phyloP scores from a whole-genome alignment of 2,797 vertebrate genomes.

The Sparus aurata region DNA sequence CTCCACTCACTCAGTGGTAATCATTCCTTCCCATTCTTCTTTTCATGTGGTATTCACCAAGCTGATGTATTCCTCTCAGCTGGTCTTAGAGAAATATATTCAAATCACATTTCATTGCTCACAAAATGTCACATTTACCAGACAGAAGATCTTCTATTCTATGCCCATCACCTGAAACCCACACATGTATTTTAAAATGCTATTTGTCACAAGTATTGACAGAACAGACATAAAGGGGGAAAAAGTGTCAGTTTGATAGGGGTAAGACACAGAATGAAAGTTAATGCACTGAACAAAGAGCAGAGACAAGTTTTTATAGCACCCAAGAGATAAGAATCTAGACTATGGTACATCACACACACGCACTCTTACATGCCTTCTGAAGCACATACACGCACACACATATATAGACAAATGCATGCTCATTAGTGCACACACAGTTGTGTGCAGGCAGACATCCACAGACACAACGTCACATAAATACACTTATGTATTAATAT shows the following conservation, averaged over 20 bases:
- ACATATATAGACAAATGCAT: background rate
- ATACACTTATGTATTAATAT: conserved; percentile 19
- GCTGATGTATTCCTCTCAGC: background rate
- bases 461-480: conserved; percentile 37
- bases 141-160: background rate
- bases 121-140: conserved; percentile 8
- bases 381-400: background rate
- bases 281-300: background rate
- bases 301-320: background rate
- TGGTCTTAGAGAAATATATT: conserved; percentile 1
- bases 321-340: background rate
- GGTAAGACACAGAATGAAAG: background rate
- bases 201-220: background rate
- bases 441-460: conserved; percentile 37
- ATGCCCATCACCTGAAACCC: background rate
- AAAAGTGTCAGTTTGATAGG: background rate
- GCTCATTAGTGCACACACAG: conserved; percentile 20
- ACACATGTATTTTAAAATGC: background rate
- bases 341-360: background rate
- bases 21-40: background rate
- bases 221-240: background rate
- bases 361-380: background rate
- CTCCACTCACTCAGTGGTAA: background rate
- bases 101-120: background rate
- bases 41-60: conserved; percentile 6